These are phyloP conservation scores for Strigamia maritima DNA, from an alignment of 2,888 invertebrate genomes.

Conservation along the genomic window DNA sequence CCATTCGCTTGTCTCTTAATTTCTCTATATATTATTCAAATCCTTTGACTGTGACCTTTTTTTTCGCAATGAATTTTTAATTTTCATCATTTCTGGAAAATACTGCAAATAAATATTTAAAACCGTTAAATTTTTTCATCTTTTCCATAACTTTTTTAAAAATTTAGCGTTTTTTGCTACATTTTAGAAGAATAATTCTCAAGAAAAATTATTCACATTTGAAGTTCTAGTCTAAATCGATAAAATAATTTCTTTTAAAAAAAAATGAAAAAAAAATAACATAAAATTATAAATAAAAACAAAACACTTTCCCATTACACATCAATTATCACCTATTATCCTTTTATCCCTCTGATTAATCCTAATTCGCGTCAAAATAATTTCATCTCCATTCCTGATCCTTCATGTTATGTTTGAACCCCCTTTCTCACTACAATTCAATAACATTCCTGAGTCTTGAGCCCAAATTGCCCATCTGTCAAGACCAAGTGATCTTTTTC, in stretches of 20 bases:
- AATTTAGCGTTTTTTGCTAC: no score
- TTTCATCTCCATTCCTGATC: constrained; percentile 20
- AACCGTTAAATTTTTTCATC: neutral
- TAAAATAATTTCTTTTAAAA: no score
- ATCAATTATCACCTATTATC: neutral
- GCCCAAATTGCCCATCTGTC: constrained; percentile 26
- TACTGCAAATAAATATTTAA: neutral
- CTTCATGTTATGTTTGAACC: constrained; percentile 7
- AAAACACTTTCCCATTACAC: neutral
- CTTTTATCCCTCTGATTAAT: neutral
- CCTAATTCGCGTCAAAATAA: neutral
- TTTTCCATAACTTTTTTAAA: no score
- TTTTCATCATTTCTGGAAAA: neutral
- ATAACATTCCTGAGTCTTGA: constrained; percentile 27
- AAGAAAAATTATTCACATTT: no score
- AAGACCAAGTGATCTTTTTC: constrained; percentile 24
- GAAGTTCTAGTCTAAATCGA: no score
- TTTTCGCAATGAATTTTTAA: neutral
- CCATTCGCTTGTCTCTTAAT: neutral
- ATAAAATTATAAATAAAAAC: neutral
- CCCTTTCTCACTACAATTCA: constrained; percentile 26
- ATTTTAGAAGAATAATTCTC: no score
- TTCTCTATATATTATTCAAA: neutral
- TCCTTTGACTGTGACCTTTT: neutral
- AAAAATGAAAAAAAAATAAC: neutral